Evolutionary conservation across 2,797 vertebrate genomes (phyloP), one percentile per base, ranked within the genome.

Genomic region (Oophaga sylvatica): DNA sequence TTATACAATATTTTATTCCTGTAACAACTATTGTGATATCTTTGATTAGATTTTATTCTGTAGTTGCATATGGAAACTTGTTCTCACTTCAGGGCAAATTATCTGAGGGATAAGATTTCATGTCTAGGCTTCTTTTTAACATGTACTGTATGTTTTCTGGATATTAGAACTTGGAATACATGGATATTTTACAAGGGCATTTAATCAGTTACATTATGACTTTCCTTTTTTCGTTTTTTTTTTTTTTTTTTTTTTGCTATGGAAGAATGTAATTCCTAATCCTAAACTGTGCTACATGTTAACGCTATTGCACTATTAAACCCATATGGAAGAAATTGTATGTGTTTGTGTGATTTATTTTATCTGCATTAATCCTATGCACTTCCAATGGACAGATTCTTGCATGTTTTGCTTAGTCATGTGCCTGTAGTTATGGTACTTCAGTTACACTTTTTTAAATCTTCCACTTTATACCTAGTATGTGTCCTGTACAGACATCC

Each of bases 61-160:
- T 16, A 45, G 31, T 48, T 62, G 9, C 13, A 65, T 26, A 63
- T 10, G 2, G 9, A 8, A 48, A 48, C 15, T 19, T 17, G 29
- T 76, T 76, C 29, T 9, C 63, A 53, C 26, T 53, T 19, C 10
- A 35, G 15, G 57, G 20, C 0, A 62, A 20, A 48, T 53, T 8
- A 65, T 75, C 45, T 84, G 35, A 62, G n/a, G 48, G 60, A 8
- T 48, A 16, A 41, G 65, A 83, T 85, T 85, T 85, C 77, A 77
- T 10, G 35, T 84, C 10, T 84, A n/a, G 29, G 59, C 73, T 65
- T 87, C 53, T 79, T 87, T 79, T 83, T 79, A 78, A 29, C 29
- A 48, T 67, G 0, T 75, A 63, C 16, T 41, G 9, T 63, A 56
- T 63, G 11, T 53, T 53, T 53, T 45, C 26, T 77, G 19, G 19